phyloP scores from a whole-genome alignment of 1,140 invertebrate species.

The Ceratoteleas bidentatus region DNA sequence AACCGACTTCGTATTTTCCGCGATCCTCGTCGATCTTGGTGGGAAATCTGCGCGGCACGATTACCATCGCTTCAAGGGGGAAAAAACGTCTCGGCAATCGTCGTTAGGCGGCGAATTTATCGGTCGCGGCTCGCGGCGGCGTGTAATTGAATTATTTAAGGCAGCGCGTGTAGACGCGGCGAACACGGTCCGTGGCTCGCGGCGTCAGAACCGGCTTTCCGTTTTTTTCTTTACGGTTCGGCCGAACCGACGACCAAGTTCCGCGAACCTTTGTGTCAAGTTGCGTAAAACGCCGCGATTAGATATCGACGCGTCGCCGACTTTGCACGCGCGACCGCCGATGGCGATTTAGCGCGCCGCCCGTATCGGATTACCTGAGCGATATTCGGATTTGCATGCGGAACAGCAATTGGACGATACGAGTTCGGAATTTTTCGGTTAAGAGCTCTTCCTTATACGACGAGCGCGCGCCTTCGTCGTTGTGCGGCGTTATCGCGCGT shows the following conservation, averaged over 20 bases:
- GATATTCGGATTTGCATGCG: constrained; percentile 46
- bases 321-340: constrained; percentile 26
- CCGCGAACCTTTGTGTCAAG: constrained; percentile 43
- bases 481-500: too few relatives aligned
- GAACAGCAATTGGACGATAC: constrained; percentile 2
- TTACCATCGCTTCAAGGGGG: background rate
- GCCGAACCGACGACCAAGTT: constrained; percentile 29
- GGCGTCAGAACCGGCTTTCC: constrained; percentile 51
- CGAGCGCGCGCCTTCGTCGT: too few relatives aligned
- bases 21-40: background rate
- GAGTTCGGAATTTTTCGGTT: background rate
- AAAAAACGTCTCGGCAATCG: constrained; percentile 14
- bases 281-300: constrained; percentile 56
- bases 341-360: constrained; percentile 36
- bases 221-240: constrained; percentile 10
- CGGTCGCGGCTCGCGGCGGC: constrained; percentile 8
- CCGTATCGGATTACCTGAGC: constrained; percentile 48
- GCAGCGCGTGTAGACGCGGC: constrained; percentile 39
- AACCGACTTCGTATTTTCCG: too few relatives aligned
- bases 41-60: background rate
- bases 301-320: constrained; percentile 51
- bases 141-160: constrained; percentile 63
- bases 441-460: too few relatives aligned
- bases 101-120: constrained; percentile 37
- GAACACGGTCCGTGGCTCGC: constrained; percentile 41